Base-by-base conservation (phyloP, 2,888 invertebrate genomes). In the Linnaemya vulpina region DNA sequence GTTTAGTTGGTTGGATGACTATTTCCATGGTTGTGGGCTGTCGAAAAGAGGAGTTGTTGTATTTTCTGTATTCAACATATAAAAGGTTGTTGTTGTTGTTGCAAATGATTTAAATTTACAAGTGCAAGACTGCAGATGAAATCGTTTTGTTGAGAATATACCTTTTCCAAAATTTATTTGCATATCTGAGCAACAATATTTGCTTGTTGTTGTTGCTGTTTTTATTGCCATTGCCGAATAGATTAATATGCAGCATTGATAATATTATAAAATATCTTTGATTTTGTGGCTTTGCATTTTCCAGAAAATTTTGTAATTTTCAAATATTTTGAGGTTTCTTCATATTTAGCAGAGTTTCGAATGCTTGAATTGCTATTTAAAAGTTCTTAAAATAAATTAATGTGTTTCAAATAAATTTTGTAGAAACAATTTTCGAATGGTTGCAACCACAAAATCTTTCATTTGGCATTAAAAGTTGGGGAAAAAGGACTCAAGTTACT, bases 211-310 rank as follows among this genome's bases (percentile, higher is more conserved):
- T 53, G n/a, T 15, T 68, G 30, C 30, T 46, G 20, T 30, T 70
- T 13, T 17, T 75, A 17, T 25, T 58, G 46, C 20, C 46, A 20
- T 46, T 58, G 35, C 20, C 17, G 22, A 51, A 73, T 40, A 55
- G 43, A 84, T 81, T 77, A 74, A 63, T 63, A 74, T 78, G 77
- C 81, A 85, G 76, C 75, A 75, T 76, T 71, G 78, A 74, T 78
- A 70, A 58, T 51, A 76, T 67, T 79, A 73, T 83, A 63, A 70
- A 73, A 81, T 77, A 86, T 84, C 86, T 86, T 86, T 86, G 84
- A 86, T 86, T 79, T 84, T 86, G 84, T 86, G 86, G 86, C 79
- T 86, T 86, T 55, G 40, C 43, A 76, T 75, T 84, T 81, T 77
- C 62, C 43, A 74, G 71, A 75, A 70, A 70, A 78, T 63, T 74